Evolutionary conservation across 2,113 vertebrate genomes (phyloP), one percentile per base, ranked within the genome.

Genomic region (Canis aureus): DNA sequence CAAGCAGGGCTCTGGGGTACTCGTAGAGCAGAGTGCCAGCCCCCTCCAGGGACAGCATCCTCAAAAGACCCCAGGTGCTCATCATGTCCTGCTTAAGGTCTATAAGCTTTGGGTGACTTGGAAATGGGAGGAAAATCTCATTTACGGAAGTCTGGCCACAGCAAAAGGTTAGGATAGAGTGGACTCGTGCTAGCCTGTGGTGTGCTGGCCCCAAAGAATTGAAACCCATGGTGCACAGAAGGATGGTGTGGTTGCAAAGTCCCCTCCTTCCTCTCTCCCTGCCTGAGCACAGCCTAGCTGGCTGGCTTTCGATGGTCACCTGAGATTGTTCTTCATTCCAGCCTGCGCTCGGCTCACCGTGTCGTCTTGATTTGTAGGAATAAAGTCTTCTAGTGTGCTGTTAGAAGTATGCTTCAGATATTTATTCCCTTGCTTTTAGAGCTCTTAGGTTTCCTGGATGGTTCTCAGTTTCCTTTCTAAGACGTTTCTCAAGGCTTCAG

Each of bases 321-420:
- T 11, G 3, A 22, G 51, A 38, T 11, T 0, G 22, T 8, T n/a
- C 8, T 35, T n/a, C 49, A 0, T 55, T 3, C 0, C 13, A 4
- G 8, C 60, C 8, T 3, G 32, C 74, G 60, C n/a, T 38, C 0
- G 0, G 59, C 7, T 13, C 7, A 2, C 59, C 0, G 3, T 2
- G 17, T 59, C 43, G 0, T 27, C 66, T 35, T 1, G 20, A 3
- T 29, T 5, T 49, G 10, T 25, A 15, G 60, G 19, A 9, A 0
- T 23, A 0, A 2, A 9, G 53, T 74, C 23, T 1, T 29, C 10
- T 22, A 20, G 16, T 2, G 0, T 8, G 29, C 10, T 5, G 1
- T 27, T 19, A 5, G 23, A 32, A 16, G 35, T 6, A 2, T 8
- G 11, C 29, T 11, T 3, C 5, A 22, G 32, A 2, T 0, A 0